A percentile compares a stretch with the other conserved stretches of the same genome.
phyloP scores from a whole-genome alignment of 1,140 invertebrate species.

The Holotrichia oblita region DNA sequence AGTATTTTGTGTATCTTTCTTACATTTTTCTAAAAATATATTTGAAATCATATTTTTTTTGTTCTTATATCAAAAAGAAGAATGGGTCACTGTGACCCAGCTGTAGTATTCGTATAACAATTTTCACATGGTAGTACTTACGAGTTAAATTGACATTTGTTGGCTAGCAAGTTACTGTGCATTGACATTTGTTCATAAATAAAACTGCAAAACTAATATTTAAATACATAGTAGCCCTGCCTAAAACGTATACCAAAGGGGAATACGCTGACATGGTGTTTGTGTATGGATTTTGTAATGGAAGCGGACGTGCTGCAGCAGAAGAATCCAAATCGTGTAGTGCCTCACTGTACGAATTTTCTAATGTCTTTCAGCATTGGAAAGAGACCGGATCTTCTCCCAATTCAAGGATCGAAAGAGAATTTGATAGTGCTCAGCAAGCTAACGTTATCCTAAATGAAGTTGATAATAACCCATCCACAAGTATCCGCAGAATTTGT shows the following conservation, averaged over 20 bases:
- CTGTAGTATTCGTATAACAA: too few species aligned
- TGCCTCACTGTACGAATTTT: slow-evolving; percentile 18
- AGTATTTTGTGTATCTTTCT: too few species aligned
- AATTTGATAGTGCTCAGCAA: background rate
- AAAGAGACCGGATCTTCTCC: background rate
- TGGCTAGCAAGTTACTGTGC: too few species aligned
- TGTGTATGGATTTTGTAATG: slow-evolving; percentile 11
- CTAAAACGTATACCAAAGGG: slow-evolving; percentile 13
- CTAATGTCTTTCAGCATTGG: background rate
- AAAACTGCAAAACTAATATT: slow-evolving; percentile 1
- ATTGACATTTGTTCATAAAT: too few species aligned
- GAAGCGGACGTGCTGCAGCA: too few species aligned
- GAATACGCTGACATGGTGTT: slow-evolving; percentile 27
- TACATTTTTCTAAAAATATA: too few species aligned
- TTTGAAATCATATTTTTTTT: too few species aligned
- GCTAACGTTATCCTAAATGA: background rate
- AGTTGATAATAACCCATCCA: background rate
- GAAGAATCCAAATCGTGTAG: background rate
- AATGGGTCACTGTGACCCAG: too few species aligned
- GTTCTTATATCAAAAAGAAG: too few species aligned
- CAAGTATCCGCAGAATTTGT: background rate
- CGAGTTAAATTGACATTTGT: too few species aligned
- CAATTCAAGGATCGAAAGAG: slow-evolving; percentile 5
- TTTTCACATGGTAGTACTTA: too few species aligned
- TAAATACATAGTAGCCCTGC: background rate